These are phyloP conservation scores for Sycophila sp. DNA, from an alignment of 1,140 invertebrate genomes.

Conservation along the genomic window DNA sequence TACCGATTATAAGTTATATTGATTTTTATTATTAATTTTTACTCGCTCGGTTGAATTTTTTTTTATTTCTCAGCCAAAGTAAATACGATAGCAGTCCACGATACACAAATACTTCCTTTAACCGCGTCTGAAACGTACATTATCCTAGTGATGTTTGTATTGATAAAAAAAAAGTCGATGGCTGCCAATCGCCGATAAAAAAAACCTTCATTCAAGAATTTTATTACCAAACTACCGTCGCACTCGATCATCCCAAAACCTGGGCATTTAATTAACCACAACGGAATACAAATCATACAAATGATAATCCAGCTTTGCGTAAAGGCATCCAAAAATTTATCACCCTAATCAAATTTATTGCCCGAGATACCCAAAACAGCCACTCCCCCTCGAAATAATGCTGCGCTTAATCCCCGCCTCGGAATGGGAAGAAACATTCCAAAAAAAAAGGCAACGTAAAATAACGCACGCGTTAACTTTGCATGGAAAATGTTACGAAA, in stretches of 20 bases:
- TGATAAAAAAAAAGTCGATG: background rate
- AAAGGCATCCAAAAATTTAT: background rate
- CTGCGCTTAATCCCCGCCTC: background rate
- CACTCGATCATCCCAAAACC: background rate
- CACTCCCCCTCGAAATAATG: background rate
- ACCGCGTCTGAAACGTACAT: no score
- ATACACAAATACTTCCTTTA: no score
- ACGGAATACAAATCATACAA: slow-evolving; percentile 5
- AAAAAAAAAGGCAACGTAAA: background rate
- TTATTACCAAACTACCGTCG: background rate
- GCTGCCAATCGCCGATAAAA: no score
- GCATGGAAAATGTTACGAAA: slow-evolving; percentile 5
- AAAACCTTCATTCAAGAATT: no score
- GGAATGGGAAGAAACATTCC: background rate
- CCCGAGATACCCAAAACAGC: background rate
- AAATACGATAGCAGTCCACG: no score
- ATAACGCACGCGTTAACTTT: slow-evolving; percentile 1
- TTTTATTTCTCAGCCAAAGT: no score
- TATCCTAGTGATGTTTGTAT: no score
- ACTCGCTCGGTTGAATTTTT: no score
- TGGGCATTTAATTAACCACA: background rate
- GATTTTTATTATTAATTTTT: no score
- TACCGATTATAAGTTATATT: no score
- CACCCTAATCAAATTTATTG: background rate
- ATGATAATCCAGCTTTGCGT: slow-evolving; percentile 11